Evolutionary conservation across 2,797 vertebrate genomes (phyloP).

Genomic region (Gobionotothen gibberifrons): DNA sequence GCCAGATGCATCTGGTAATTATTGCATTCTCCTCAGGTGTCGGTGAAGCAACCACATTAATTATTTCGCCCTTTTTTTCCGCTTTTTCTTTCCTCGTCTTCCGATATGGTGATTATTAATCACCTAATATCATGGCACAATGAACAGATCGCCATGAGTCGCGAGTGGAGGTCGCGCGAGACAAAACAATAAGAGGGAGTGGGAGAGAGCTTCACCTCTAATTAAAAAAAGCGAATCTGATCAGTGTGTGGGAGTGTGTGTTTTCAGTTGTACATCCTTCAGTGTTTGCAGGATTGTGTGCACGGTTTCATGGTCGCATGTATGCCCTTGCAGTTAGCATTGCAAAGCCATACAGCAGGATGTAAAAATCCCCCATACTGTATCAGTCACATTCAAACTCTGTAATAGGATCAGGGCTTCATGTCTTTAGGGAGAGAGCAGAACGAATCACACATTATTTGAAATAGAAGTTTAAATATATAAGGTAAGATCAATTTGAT

Average conservation of each 20-base stretch:
- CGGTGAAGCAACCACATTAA: slow-evolving; percentile 40
- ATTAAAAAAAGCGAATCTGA: slow-evolving; percentile 73
- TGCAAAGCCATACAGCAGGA: slow-evolving; percentile 7
- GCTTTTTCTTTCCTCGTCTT: slow-evolving; percentile 64
- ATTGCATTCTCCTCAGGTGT: slow-evolving; percentile 70
- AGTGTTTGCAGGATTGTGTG: slow-evolving; percentile 19
- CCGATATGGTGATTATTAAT: slow-evolving; percentile 81
- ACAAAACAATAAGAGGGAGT: slow-evolving; percentile 65
- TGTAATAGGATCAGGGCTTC: slow-evolving; percentile 4
- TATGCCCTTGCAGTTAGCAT: slow-evolving; percentile 15
- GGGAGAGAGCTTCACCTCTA: slow-evolving; percentile 47
- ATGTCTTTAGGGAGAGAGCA: neutral
- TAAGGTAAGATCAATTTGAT: neutral
- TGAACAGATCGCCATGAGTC: slow-evolving; percentile 79
- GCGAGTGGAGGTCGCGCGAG: slow-evolving; percentile 61
- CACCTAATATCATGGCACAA: slow-evolving; percentile 83
- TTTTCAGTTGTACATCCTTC: slow-evolving; percentile 24
- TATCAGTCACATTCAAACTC: slow-evolving; percentile 10
- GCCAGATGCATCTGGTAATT: slow-evolving; percentile 41
- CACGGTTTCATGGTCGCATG: slow-evolving; percentile 5
- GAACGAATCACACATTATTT: slow-evolving; percentile 10
- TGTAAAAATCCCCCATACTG: neutral
- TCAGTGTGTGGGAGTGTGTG: slow-evolving; percentile 36
- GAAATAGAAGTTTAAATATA: slow-evolving; percentile 3
- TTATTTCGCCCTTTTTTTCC: slow-evolving; percentile 31